A percentile compares a stretch with the other conserved stretches of the same genome.
Conservation (phyloP, 2,113 vertebrate genomes). For the Gorsachius goisagi region DNA sequence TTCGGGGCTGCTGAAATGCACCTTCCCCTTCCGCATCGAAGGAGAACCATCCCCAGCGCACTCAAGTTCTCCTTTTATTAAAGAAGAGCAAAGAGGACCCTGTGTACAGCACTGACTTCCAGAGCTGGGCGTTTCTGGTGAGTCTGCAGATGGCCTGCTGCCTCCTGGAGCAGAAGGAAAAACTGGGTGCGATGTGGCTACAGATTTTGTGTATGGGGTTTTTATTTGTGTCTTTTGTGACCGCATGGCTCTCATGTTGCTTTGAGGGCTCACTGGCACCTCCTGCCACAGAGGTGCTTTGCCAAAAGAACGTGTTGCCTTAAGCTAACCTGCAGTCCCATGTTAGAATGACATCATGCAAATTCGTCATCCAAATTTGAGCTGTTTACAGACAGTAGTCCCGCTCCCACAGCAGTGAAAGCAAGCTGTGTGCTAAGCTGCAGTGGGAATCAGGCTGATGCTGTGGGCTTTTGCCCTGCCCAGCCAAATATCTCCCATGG, state of each 20-base stretch:
- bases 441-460: neutral
- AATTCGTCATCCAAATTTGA: neutral
- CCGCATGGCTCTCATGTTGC: neutral
- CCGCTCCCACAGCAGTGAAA: neutral
- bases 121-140: neutral
- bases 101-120: neutral
- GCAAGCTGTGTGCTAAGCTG: neutral
- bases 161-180: neutral
- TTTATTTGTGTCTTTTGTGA: neutral
- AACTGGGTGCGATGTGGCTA: neutral
- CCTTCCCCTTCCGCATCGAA: neutral
- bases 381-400: neutral
- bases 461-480: neutral
- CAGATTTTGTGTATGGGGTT: neutral
- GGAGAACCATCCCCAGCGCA: neutral
- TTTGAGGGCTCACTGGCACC: neutral
- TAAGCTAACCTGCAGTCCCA: neutral
- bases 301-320: neutral
- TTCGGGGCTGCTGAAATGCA: neutral
- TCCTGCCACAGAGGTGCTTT: neutral
- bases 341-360: neutral
- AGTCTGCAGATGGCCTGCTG: neutral
- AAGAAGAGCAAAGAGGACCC: neutral
- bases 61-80: neutral
- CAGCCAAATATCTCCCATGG: accelerated